Percentiles rank a stretch among this genome's conserved stretches.
phyloP scores from a whole-genome alignment of 1,140 invertebrate genomes.

The Coelopa frigida region DNA sequence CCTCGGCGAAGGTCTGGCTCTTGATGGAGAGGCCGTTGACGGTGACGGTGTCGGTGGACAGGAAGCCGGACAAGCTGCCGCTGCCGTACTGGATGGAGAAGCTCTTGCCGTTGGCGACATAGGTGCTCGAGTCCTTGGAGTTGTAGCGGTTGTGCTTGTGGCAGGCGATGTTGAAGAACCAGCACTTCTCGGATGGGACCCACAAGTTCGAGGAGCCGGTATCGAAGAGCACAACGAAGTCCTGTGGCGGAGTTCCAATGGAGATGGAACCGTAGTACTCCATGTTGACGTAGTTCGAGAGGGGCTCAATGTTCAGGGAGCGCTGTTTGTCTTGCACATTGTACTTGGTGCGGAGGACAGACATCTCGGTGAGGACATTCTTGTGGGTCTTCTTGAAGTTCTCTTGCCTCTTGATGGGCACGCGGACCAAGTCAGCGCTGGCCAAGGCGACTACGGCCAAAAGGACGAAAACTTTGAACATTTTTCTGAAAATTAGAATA shows the following conservation, averaged over 20 bases:
- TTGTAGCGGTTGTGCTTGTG: slow-evolving; percentile 83
- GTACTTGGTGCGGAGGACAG: slow-evolving; percentile 24
- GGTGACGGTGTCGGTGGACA: slow-evolving; percentile 78
- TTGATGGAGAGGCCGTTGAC: slow-evolving; percentile 60
- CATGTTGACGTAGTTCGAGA: slow-evolving; percentile 86
- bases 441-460: slow-evolving; percentile 17
- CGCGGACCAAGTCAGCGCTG: slow-evolving; percentile 21
- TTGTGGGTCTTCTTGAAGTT: slow-evolving; percentile 16
- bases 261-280: slow-evolving; percentile 93
- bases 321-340: slow-evolving; percentile 1
- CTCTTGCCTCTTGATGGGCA: slow-evolving; percentile 23
- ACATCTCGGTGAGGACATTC: slow-evolving; percentile 13
- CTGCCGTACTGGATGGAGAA: slow-evolving; percentile 93
- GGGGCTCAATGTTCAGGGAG: slow-evolving; percentile 49
- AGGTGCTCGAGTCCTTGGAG: slow-evolving; percentile 70
- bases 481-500: too few species aligned
- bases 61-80: slow-evolving; percentile 88
- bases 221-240: slow-evolving; percentile 94
- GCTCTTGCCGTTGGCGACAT: slow-evolving; percentile 77
- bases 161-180: slow-evolving; percentile 84
- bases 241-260: slow-evolving; percentile 89
- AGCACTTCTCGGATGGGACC: slow-evolving; percentile 91
- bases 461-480: slow-evolving; percentile 25
- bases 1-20: slow-evolving; percentile 93
- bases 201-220: slow-evolving; percentile 97